Conservation (phyloP, 2,888 invertebrate species). For the Diplolepis rosae region DNA sequence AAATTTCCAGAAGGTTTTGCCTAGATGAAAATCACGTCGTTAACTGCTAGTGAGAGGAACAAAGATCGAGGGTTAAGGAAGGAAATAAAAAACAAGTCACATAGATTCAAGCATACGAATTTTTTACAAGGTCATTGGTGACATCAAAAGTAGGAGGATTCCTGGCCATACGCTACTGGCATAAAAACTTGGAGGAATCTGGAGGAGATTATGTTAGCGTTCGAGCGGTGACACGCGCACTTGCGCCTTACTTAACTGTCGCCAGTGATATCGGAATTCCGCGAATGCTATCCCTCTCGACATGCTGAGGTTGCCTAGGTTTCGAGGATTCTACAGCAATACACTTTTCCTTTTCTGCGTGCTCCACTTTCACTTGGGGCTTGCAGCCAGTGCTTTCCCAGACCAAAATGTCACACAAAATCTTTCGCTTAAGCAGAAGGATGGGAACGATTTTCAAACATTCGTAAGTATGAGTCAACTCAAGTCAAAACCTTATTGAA, state of each 20-base stretch:
- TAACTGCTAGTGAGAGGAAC: conserved; percentile 8
- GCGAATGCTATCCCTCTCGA: conserved; percentile 15
- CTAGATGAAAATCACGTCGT: conserved; percentile 24
- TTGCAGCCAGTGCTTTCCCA: not conserved
- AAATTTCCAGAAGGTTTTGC: not conserved
- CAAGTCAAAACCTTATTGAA: too few relatives aligned
- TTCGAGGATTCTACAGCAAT: not conserved
- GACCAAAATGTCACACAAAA: not conserved
- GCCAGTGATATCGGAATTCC: conserved; percentile 3
- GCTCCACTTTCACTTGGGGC: not conserved
- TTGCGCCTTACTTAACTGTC: conserved; percentile 23
- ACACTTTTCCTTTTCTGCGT: not conserved
- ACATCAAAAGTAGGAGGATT: not conserved
- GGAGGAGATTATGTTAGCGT: conserved; percentile 9
- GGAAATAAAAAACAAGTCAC: not conserved
- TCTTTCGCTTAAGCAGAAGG: not conserved
- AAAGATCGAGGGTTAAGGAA: conserved; percentile 16
- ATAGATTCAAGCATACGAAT: not conserved
- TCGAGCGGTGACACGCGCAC: conserved; percentile 17
- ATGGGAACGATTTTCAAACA: not conserved
- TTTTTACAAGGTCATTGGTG: conserved; percentile 3
- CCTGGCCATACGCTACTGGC: not conserved
- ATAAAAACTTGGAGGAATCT: conserved; percentile 6
- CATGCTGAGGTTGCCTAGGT: not conserved
- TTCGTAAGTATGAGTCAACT: conserved; percentile 13